phyloP scores from a whole-genome alignment of 2,888 invertebrate species.

The Limenitis camilla region DNA sequence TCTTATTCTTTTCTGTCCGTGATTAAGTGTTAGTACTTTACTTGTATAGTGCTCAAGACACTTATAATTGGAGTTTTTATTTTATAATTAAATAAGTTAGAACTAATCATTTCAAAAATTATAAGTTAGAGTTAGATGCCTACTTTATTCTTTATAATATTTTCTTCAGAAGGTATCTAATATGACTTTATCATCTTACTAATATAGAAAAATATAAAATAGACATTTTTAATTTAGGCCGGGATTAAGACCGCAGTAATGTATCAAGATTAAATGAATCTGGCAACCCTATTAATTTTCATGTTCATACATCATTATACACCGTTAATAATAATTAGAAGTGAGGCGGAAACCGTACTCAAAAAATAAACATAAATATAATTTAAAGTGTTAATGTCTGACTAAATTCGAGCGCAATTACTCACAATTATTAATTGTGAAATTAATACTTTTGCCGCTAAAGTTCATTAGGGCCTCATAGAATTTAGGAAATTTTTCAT shows the following conservation, averaged over 20 bases:
- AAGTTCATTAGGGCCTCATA: conserved; percentile 64
- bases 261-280: conserved; percentile 42
- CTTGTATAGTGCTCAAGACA: too few species aligned
- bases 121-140: too few species aligned
- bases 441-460: conserved; percentile 71
- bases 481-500: conserved; percentile 19
- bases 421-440: conserved; percentile 66
- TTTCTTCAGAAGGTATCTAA: neutral
- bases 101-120: too few species aligned
- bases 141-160: too few species aligned
- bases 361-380: conserved; percentile 58
- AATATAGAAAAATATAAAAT: too few species aligned
- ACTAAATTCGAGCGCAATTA: conserved; percentile 64
- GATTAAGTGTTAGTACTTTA: too few species aligned
- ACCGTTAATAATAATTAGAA: conserved; percentile 59
- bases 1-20: too few species aligned
- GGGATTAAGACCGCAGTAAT: conserved; percentile 23
- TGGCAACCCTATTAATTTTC: conserved; percentile 44
- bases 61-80: too few species aligned
- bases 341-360: conserved; percentile 47
- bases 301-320: conserved; percentile 55
- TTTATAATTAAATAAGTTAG: too few species aligned
- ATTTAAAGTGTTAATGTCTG: conserved; percentile 62
- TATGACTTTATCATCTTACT: conserved; percentile 11
- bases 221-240: too few species aligned